These are phyloP conservation scores for Sepiola atlantica DNA, from an alignment of 2,888 invertebrate genomes.

Conservation along the genomic window DNA sequence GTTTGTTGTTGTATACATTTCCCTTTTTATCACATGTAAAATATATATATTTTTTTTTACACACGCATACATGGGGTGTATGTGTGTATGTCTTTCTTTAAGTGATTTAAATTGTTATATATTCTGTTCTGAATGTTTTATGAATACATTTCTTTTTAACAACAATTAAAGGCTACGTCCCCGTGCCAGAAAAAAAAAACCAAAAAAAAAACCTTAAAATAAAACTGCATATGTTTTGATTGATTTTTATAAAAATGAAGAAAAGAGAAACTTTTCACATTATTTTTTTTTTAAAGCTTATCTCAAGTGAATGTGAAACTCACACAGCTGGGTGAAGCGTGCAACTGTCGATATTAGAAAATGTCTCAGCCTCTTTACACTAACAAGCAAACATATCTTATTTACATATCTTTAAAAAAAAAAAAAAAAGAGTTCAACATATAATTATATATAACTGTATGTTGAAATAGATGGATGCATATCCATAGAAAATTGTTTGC, in stretches of 20 bases:
- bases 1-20: not conserved
- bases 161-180: not conserved
- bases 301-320: conserved; percentile 32
- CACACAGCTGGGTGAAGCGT: conserved; percentile 32
- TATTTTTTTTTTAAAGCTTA: not conserved
- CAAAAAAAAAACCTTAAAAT: not conserved
- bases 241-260: not conserved
- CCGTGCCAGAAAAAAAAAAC: not conserved
- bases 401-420: not conserved
- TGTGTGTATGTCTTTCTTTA: not conserved
- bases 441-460: not conserved
- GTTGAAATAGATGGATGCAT: not conserved
- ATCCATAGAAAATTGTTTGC: not conserved
- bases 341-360: conserved; percentile 32
- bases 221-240: not conserved
- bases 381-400: not conserved
- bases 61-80: not conserved
- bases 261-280: not conserved
- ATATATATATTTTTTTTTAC: not conserved
- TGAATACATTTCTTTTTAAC: not conserved
- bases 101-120: not conserved
- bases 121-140: not conserved
- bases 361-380: conserved; percentile 18
- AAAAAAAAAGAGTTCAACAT: no score
- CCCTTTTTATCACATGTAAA: not conserved